Percentiles rank a stretch among this genome's conserved stretches.
Conservation (phyloP, 1,140 invertebrate species). For the Drosophila yakuba region DNA sequence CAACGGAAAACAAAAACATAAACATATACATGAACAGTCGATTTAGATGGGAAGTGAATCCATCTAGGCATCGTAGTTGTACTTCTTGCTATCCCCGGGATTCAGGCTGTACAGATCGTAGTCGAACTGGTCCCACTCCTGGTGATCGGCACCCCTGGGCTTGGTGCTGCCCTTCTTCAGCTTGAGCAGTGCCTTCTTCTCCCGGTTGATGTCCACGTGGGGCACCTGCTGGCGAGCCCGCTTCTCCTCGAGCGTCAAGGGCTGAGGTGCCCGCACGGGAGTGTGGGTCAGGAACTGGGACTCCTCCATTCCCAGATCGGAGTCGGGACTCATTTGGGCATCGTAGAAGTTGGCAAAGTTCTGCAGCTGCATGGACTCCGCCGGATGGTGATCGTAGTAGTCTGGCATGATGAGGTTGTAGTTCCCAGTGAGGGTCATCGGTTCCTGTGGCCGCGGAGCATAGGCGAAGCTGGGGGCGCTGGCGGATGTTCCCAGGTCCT, state of each 20-base stretch:
- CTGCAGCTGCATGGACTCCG: constrained; percentile 75
- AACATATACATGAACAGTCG: constrained; percentile 51
- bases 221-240: constrained; percentile 55
- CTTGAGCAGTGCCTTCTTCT: constrained; percentile 58
- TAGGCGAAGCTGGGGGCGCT: constrained; percentile 54
- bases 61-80: constrained; percentile 57
- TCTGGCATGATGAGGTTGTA: constrained; percentile 80
- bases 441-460: constrained; percentile 56
- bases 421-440: constrained; percentile 55
- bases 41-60: not conserved
- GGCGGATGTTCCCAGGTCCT: constrained; percentile 38
- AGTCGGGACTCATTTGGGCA: constrained; percentile 48
- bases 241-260: constrained; percentile 51
- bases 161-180: constrained; percentile 71
- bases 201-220: constrained; percentile 45
- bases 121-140: constrained; percentile 80
- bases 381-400: constrained; percentile 74
- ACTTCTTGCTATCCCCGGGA: constrained; percentile 73
- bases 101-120: constrained; percentile 76
- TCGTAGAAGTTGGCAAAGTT: constrained; percentile 76
- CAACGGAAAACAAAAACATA: constrained; percentile 58
- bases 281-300: constrained; percentile 61
- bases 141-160: constrained; percentile 49
- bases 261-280: constrained; percentile 58
- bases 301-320: constrained; percentile 76